phyloP scores from a whole-genome alignment of 2,113 vertebrate genomes.

The Panurus biarmicus region DNA sequence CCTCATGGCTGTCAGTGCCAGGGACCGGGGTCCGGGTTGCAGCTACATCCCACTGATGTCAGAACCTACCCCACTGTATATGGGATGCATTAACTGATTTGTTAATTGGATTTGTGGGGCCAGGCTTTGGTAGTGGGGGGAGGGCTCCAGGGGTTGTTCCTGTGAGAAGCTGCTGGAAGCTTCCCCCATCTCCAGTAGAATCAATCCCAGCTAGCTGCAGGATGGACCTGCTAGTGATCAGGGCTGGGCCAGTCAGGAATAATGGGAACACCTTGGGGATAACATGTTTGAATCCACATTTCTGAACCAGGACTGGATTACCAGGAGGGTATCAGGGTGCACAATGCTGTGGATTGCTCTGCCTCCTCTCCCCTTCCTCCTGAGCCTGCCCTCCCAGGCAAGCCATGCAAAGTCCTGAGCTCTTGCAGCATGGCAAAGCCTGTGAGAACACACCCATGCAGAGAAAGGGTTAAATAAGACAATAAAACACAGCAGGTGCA shows the following conservation, averaged over 20 bases:
- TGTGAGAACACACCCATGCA: fast-evolving
- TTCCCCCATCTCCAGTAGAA: background rate
- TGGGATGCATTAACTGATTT: too few species aligned
- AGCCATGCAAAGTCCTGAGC: background rate
- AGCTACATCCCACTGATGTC: background rate
- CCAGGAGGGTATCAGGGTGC: background rate
- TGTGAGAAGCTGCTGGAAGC: background rate
- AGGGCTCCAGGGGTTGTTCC: background rate
- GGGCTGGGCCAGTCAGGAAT: background rate
- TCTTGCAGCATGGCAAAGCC: background rate
- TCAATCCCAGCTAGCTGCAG: background rate
- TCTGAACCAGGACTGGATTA: background rate
- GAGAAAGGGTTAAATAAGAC: background rate
- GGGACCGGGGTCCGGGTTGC: background rate
- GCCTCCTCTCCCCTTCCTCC: background rate
- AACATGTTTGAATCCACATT: constrained; percentile 21
- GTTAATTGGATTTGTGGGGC: background rate
- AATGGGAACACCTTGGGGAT: background rate
- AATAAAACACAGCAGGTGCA: constrained; percentile 62
- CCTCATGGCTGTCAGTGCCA: background rate
- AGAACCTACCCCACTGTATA: fast-evolving
- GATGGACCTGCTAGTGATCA: background rate
- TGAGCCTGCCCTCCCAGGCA: background rate
- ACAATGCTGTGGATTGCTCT: background rate
- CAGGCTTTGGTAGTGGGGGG: background rate